Conservation (phyloP, 2,888 invertebrate species). For the Lepidocyrtinus sp. region DNA sequence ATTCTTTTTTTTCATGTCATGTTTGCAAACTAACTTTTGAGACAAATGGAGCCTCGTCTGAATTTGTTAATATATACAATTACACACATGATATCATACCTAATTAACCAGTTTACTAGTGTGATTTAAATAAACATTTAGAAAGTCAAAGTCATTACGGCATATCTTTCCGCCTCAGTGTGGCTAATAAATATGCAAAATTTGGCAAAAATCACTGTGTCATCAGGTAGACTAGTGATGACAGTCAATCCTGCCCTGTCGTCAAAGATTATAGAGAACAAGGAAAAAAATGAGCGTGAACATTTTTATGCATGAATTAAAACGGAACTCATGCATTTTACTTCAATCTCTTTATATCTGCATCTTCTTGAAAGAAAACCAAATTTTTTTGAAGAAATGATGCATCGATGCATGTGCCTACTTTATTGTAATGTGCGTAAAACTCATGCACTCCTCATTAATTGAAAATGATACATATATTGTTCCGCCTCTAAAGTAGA, state of each 20-base stretch:
- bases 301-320: background rate
- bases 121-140: background rate
- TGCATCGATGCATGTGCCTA: conserved; percentile 8
- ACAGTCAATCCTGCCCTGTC: too few relatives aligned
- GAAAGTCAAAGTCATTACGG: background rate
- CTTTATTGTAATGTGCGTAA: too few relatives aligned
- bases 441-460: conserved; percentile 11
- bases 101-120: background rate
- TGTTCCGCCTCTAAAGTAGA: conserved; percentile 52
- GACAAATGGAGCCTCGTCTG: background rate
- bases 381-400: too few relatives aligned
- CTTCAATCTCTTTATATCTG: too few relatives aligned
- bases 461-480: conserved; percentile 22
- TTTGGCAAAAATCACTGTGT: background rate
- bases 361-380: too few relatives aligned
- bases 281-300: background rate
- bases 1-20: background rate
- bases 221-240: background rate
- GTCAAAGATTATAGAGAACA: too few relatives aligned
- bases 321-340: background rate
- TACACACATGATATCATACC: background rate
- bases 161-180: background rate
- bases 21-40: background rate
- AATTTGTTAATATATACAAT: background rate
- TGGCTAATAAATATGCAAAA: background rate